Percentiles rank a stretch among this genome's conserved stretches.
phyloP scores from a whole-genome alignment of 1,140 invertebrate genomes.

The Chironomus striatipennis region DNA sequence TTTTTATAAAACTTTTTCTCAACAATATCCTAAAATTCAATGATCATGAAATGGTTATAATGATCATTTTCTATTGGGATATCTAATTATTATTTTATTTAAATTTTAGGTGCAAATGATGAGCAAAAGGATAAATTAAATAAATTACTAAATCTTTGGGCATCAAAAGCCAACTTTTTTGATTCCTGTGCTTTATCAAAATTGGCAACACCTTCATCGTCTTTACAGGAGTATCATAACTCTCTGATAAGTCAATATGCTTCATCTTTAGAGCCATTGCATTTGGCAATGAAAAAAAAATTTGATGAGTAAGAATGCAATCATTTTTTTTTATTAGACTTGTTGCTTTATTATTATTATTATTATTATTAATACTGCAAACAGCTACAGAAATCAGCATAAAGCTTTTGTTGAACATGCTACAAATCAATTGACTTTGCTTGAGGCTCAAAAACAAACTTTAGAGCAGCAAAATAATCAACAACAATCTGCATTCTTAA shows the following conservation, averaged over 20 bases:
- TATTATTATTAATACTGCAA: too few relatives aligned
- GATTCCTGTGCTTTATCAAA: slow-evolving; percentile 74
- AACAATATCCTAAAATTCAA: too few relatives aligned
- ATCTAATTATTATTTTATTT: slow-evolving; percentile 11
- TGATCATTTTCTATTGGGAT: too few relatives aligned
- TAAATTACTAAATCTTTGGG: slow-evolving; percentile 89
- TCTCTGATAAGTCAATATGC: slow-evolving; percentile 70
- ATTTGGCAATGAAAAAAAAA: slow-evolving; percentile 62
- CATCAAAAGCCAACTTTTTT: slow-evolving; percentile 93
- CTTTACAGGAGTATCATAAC: slow-evolving; percentile 77
- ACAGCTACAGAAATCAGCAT: slow-evolving; percentile 82
- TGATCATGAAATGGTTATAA: too few relatives aligned
- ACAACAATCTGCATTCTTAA: slow-evolving; percentile 38
- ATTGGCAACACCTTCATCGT: slow-evolving; percentile 65
- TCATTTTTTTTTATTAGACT: not conserved
- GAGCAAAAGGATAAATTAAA: slow-evolving; percentile 84
- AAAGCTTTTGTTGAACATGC: slow-evolving; percentile 89
- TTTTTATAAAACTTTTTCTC: too few relatives aligned
- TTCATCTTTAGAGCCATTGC: slow-evolving; percentile 62
- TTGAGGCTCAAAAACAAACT: slow-evolving; percentile 69
- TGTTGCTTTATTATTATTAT: too few relatives aligned
- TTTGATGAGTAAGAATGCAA: slow-evolving; percentile 56
- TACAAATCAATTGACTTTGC: slow-evolving; percentile 74
- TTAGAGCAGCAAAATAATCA: slow-evolving; percentile 53
- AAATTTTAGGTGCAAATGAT: slow-evolving; percentile 58